Evolutionary conservation across 2,797 vertebrate genomes (phyloP), one percentile per base, ranked within the genome.

Genomic region (Cercopithecus neglectus): DNA sequence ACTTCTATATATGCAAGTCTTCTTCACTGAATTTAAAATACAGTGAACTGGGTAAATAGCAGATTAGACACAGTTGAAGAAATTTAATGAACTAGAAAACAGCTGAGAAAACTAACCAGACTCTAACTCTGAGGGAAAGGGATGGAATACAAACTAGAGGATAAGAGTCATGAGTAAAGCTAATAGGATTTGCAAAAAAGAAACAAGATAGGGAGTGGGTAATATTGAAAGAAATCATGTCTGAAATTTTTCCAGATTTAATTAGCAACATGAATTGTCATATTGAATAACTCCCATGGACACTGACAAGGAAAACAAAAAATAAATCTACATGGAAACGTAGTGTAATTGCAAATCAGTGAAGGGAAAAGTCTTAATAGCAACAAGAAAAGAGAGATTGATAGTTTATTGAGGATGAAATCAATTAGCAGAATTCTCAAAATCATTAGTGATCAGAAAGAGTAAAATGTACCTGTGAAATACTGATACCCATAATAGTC

Each of bases 361-460:
- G 75, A 96, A 85, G 8, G 30, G 11, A 67, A 72, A 70, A 13
- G 4, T 57, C 33, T 89, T 85, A 57, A 81, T 81, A 57, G 21
- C 75, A 57, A 84, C 9, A 74, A 17, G 75, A 83, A 36, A 89
- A 39, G 21, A 95, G 78, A 75, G 16, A 61, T 48, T 75, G 41
- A 48, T 57, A 39, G 5, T 55, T 90, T 91, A 76, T 36, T 87
- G 91, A 70, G 19, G 78, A 91, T 86, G 57, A 75, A 82, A 93
- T 93, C 64, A 57, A 41, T 87, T 76, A 76, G 22, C 8, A 92
- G 48, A 96, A 50, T 70, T 81, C 19, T 74, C 50, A 76, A 26
- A 90, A 80, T 91, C 64, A 82, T 89, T 95, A 57, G 16, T 96
- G 74, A 57, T 61, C 53, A 74, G 22, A 74, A 91, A 44, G 64